These are phyloP conservation scores for Ornithoptera alexandrae DNA, from an alignment of 2,888 invertebrate species.

Conservation along the genomic window DNA sequence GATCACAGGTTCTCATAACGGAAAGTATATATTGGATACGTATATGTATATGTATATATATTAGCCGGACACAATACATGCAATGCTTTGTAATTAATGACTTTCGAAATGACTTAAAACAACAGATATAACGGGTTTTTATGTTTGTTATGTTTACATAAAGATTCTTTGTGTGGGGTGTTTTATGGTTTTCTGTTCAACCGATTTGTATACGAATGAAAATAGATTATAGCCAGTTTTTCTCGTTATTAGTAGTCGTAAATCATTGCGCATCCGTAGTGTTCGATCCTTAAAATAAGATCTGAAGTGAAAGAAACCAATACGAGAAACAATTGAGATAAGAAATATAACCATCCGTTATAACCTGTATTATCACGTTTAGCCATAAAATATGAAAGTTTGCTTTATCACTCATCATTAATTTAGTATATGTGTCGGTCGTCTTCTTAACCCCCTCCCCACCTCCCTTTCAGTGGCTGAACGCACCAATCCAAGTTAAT, in stretches of 20 bases:
- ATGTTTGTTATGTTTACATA: slow-evolving; percentile 78
- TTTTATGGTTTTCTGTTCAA: slow-evolving; percentile 79
- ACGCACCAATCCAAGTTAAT: slow-evolving; percentile 76
- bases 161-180: slow-evolving; percentile 79
- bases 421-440: slow-evolving; percentile 39
- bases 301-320: slow-evolving; percentile 56
- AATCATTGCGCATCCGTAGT: slow-evolving; percentile 74
- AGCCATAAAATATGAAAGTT: slow-evolving; percentile 40
- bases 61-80: slow-evolving; percentile 49
- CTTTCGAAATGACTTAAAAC: slow-evolving; percentile 77
- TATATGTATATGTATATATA: slow-evolving; percentile 33
- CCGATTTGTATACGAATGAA: slow-evolving; percentile 78
- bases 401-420: slow-evolving; percentile 46
- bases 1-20: slow-evolving; percentile 35
- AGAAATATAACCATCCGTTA: not conserved
- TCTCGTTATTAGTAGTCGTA: slow-evolving; percentile 76
- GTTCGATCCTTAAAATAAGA: slow-evolving; percentile 67
- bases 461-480: slow-evolving; percentile 44
- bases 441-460: slow-evolving; percentile 36
- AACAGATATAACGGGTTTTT: slow-evolving; percentile 75
- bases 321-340: slow-evolving; percentile 22
- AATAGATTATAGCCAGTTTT: slow-evolving; percentile 80
- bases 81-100: slow-evolving; percentile 65
- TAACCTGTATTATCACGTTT: not conserved
- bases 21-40: slow-evolving; percentile 46